Evolutionary conservation across 1,140 invertebrate genomes (phyloP), one percentile per base, ranked within the genome.

Genomic region (Latrodectus geometricus): DNA sequence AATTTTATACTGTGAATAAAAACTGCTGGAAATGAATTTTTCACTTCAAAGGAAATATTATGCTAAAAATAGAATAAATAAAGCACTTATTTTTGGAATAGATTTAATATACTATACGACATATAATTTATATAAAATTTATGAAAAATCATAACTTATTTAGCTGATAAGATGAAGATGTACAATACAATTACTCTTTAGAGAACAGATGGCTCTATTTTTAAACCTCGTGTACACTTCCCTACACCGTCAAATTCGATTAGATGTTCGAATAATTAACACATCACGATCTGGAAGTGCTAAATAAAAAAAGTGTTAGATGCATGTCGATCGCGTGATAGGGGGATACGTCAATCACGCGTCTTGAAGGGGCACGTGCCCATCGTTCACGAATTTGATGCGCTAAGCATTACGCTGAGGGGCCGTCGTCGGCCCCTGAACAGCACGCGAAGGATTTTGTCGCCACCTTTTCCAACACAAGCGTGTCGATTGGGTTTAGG

Each of bases 271-370:
- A 69, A 52, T 76, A 84, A 76, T 84, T 76, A 76, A 84, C 82
- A 52, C 72, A 68, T 84, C 82, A 84, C 82, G 72, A 75, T 15
- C n/a, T 9, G 65, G 50, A 8, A 61, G 50, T 56, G 21, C 49
- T 52, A 73, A 23, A 49, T 23, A 48, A 84, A 20, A 69, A 76
- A 76, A 56, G 52, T 20, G 50, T 21, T 14, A 49, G 73, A 52
- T 20, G 68, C 48, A 68, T 52, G 79, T 56, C 79, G 14, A 49
- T 81, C 79, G 65, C 77, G 77, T 56, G 76, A 56, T 48, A 17
- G 21, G 14, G n/a, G 52, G 48, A 70, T 21, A 65, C 70, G 82
- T 84, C 82, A 84, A 66, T 84, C 82, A 84, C 73, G 80, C 54
- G 70, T 50, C 72, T 83, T 70, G 35, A 4, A 35, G 72, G 72